A percentile compares a stretch with the other conserved stretches of the same genome.
These are phyloP conservation scores for Mesocentrotus franciscanus DNA, from an alignment of 53 echinoderm and acorn worm genomes.

Conservation along the genomic window DNA sequence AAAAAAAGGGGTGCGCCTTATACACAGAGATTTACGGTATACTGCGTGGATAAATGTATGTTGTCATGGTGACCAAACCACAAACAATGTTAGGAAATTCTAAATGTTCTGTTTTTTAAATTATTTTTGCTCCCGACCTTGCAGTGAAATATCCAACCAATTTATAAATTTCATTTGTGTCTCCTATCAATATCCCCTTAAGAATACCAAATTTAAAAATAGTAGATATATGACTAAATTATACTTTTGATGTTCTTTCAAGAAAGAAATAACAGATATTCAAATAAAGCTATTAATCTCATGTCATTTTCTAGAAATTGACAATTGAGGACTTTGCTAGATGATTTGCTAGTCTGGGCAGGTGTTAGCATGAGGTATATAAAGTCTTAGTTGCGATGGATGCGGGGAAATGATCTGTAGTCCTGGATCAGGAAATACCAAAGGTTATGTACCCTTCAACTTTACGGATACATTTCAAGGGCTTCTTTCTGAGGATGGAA, in stretches of 20 bases:
- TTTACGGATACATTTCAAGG: conserved; percentile 1
- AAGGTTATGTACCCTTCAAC: conserved; percentile 42
- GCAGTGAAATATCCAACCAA: neutral
- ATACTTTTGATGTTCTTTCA: too few species aligned
- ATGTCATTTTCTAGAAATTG: neutral
- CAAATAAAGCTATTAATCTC: neutral
- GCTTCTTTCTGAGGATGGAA: neutral
- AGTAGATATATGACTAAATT: too few species aligned
- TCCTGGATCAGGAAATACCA: conserved; percentile 37
- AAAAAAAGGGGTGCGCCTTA: too few species aligned
- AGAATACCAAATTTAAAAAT: too few species aligned
- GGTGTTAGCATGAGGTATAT: conserved; percentile 15
- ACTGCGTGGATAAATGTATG: too few species aligned
- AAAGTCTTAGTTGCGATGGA: conserved; percentile 21
- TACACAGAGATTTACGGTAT: too few species aligned
- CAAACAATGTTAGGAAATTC: too few species aligned
- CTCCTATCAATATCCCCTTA: too few species aligned
- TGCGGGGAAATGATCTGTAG: neutral
- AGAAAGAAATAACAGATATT: neutral
- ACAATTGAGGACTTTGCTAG: neutral
- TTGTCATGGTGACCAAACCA: too few species aligned
- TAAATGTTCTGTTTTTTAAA: too few species aligned
- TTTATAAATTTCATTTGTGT: neutral
- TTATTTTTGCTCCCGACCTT: neutral
- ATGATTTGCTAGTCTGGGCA: neutral